These are phyloP conservation scores for Erebia palarica DNA, from an alignment of 2,888 invertebrate genomes.

Conservation along the genomic window DNA sequence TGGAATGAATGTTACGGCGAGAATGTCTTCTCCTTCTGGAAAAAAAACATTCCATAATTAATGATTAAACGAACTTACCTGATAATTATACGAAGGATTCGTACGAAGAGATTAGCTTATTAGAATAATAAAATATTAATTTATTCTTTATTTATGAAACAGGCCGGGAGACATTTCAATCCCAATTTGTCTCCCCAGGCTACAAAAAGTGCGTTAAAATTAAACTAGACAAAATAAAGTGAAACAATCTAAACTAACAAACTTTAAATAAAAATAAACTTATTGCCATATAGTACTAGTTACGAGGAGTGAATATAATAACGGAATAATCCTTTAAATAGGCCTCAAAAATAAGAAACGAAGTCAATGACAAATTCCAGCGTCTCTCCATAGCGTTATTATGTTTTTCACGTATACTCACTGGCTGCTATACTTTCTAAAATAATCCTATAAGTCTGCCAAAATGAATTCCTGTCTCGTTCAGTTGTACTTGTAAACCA, in stretches of 20 bases:
- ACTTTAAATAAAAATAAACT: no score
- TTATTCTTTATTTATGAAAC: no score
- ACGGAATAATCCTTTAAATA: not conserved
- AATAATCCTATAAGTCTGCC: not conserved
- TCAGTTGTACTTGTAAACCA: not conserved
- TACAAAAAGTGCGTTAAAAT: no score
- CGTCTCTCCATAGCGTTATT: not conserved
- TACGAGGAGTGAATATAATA: not conserved
- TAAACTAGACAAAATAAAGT: no score
- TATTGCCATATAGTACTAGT: not conserved
- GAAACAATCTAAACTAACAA: no score
- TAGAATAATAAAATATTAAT: no score
- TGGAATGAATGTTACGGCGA: conserved; percentile 56
- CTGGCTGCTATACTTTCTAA: not conserved
- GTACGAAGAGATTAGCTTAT: no score
- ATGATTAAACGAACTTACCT: not conserved
- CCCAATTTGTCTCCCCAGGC: no score
- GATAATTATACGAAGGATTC: not conserved
- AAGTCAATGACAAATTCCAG: not conserved
- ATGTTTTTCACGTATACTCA: not conserved
- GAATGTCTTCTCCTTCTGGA: conserved; percentile 52
- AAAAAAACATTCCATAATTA: conserved; percentile 19
- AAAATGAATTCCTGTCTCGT: not conserved
- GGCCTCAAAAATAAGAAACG: not conserved
- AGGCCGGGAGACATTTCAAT: not conserved